Base-by-base conservation (phyloP, 2,888 invertebrate genomes). In the Fragum whitleyi region DNA sequence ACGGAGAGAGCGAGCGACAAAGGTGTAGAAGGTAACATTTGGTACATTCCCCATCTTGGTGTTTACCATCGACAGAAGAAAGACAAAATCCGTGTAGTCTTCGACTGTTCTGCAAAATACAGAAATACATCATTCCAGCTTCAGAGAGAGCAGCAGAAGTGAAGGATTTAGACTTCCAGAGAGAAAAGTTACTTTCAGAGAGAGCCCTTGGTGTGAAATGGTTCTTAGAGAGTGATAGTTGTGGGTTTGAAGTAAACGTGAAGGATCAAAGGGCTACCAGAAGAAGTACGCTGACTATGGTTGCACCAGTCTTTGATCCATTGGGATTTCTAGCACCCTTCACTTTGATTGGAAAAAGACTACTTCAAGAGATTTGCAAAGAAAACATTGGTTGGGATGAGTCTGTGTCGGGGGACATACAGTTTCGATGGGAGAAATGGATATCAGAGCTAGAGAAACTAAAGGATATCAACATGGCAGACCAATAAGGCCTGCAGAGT, bases 31-130 rank as follows among this genome's bases (percentile, higher is more conserved):
- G 74, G 53, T 16, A 75, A 23, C 19, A 53, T 69, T 5, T 87
- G 86, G 85, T 87, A 83, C 61, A 69, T 87, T 11, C 86, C 85
- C 0, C 86, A 87, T 57, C 88, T 87, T 73, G 74, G 73, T 0
- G 77, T 86, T 14, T 74, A 74, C 28, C 78, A 83, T 32, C 51
- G 55, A 9, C 47, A 77, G 21, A 86, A 87, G 61, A 77, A 75
- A 16, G 68, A 85, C 16, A 85, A 83, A 69, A 59, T 86, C 5
- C 39, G 82, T 21, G 81, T 86, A 6, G 84, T 84, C 7, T 85
- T 83, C 57, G 86, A 87, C 26, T 86, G 81, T 71, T 47, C 75
- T 1, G 77, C 81, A 29, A 26, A 26, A 21, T 85, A 26, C 19
- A 23, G 36, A 1, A 69, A 51, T 16, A 16, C 11, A 39, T 62